Evolutionary conservation across 2,888 invertebrate genomes (phyloP).

Genomic region (Eurois occulta): DNA sequence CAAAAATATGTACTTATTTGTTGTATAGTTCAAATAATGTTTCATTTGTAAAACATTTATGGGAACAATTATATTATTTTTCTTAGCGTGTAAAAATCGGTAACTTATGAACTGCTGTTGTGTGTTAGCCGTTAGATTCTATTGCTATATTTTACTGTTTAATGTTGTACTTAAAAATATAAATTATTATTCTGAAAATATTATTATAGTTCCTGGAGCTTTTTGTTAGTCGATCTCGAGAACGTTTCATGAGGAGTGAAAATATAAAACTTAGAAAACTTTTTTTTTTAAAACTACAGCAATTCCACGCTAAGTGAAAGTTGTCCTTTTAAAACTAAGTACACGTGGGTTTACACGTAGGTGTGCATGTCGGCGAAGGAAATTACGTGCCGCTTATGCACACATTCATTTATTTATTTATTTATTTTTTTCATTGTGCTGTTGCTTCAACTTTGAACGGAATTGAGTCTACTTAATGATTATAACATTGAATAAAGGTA

Average conservation of each 20-base stretch:
- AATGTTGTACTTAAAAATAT: slow-evolving; percentile 46
- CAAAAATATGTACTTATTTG: slow-evolving; percentile 7
- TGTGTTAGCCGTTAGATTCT: slow-evolving; percentile 66
- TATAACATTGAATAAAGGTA: too few relatives aligned
- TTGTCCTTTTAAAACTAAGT: not conserved
- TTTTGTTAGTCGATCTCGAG: slow-evolving; percentile 31
- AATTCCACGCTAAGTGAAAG: not conserved
- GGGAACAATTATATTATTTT: slow-evolving; percentile 74
- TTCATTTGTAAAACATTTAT: slow-evolving; percentile 39
- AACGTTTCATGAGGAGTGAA: slow-evolving; percentile 20
- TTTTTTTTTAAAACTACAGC: not conserved
- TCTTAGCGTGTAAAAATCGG: slow-evolving; percentile 56
- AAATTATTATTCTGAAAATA: slow-evolving; percentile 26
- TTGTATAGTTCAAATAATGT: slow-evolving; percentile 18
- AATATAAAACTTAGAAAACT: not conserved
- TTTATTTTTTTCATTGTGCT: too few relatives aligned
- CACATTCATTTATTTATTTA: too few relatives aligned
- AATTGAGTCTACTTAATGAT: not conserved
- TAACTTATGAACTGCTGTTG: slow-evolving; percentile 75
- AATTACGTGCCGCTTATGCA: not conserved
- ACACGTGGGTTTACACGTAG: too few relatives aligned
- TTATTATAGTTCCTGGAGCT: slow-evolving; percentile 9
- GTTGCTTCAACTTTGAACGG: not conserved
- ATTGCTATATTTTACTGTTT: slow-evolving; percentile 57
- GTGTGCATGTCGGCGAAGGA: too few relatives aligned